phyloP scores from a whole-genome alignment of 2,888 invertebrate species.

The Alsophila aescularia region DNA sequence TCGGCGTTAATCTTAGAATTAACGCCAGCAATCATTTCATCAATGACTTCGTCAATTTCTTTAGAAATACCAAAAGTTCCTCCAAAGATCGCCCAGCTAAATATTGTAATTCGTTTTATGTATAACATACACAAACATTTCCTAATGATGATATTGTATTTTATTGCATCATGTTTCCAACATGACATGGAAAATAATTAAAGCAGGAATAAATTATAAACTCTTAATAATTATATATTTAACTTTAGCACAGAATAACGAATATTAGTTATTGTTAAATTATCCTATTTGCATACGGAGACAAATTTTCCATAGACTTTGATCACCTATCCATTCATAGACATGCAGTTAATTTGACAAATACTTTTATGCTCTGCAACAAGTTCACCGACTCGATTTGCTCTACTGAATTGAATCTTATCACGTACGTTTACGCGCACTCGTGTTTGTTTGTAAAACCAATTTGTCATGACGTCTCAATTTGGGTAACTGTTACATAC shows the following conservation, averaged over 20 bases:
- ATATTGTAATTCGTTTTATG: background rate
- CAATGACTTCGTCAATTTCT: constrained; percentile 28
- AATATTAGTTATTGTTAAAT: background rate
- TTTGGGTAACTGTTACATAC: constrained; percentile 76
- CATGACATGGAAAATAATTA: constrained; percentile 18
- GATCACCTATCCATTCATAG: constrained; percentile 5
- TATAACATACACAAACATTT: background rate
- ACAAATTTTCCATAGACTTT: constrained; percentile 10
- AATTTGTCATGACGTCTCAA: constrained; percentile 74
- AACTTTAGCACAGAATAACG: no score
- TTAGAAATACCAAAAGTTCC: constrained; percentile 2
- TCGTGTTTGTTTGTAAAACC: constrained; percentile 66
- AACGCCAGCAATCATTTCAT: constrained; percentile 36
- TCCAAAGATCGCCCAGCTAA: background rate
- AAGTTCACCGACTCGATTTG: constrained; percentile 60
- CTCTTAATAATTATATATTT: no score
- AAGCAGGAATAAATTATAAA: background rate
- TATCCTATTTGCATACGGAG: background rate
- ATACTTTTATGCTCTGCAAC: constrained; percentile 1
- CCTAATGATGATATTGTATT: no score
- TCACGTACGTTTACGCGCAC: constrained; percentile 60
- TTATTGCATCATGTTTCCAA: constrained; percentile 1
- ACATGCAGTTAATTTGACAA: background rate
- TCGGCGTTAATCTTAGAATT: constrained; percentile 32
- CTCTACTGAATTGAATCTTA: constrained; percentile 63